A percentile compares a stretch with the other conserved stretches of the same genome.
phyloP scores from a whole-genome alignment of 2,113 vertebrate genomes.

The Amphiprion ocellaris region DNA sequence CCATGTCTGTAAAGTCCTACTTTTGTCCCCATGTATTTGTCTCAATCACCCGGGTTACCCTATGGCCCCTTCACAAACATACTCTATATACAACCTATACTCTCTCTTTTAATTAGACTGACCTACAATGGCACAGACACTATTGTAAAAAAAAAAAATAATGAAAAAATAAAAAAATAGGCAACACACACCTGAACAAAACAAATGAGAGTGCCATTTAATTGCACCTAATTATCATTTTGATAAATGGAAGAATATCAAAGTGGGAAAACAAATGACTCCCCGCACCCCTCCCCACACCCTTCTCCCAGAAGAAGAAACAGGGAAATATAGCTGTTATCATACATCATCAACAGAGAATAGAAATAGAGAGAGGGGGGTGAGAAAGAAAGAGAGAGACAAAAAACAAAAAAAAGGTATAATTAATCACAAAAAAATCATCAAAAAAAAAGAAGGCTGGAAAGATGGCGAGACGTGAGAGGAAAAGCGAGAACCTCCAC shows the following conservation, averaged over 20 bases:
- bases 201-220: constrained; percentile 88
- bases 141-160: constrained; percentile 56
- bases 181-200: constrained; percentile 85
- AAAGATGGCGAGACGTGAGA: constrained; percentile 69
- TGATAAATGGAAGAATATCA: constrained; percentile 90
- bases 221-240: constrained; percentile 90
- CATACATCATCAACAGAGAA: constrained; percentile 82
- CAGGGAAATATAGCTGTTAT: constrained; percentile 78
- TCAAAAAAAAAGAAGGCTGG: constrained; percentile 54
- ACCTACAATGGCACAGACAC: constrained; percentile 78
- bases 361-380: constrained; percentile 8
- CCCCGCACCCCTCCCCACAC: constrained; percentile 69
- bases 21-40: constrained; percentile 54
- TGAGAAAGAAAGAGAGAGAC: constrained; percentile 51
- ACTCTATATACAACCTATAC: constrained; percentile 10
- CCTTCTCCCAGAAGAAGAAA: constrained; percentile 78
- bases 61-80: constrained; percentile 11
- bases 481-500: constrained; percentile 72
- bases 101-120: constrained; percentile 73
- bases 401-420: constrained; percentile 73
- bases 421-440: constrained; percentile 79
- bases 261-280: constrained; percentile 82
- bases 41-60: constrained; percentile 65
- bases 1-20: constrained; percentile 55
- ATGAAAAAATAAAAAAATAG: constrained; percentile 65